Base-by-base conservation (phyloP, 2,888 invertebrate species). In the Pogonocherus hispidulus region DNA sequence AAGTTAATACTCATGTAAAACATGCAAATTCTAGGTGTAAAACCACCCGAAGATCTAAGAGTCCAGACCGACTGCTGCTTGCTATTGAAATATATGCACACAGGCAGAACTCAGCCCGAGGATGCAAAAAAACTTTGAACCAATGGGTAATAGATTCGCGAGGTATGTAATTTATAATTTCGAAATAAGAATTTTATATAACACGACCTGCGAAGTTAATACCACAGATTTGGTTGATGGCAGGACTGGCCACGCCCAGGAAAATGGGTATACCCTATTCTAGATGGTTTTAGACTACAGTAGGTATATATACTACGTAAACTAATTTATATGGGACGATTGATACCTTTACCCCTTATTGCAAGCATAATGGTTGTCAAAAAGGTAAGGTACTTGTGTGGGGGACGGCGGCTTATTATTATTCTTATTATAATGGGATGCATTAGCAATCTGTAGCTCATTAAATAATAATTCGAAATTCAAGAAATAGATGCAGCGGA, bases 1-100 rank as follows among this genome's bases (percentile, higher is more conserved):
- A 5, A 16, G 46, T 20, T 27, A 57, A 23, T 44, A 44, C 22
- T 44, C 20, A 20, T 6, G n/a, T 14, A 56, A 56, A 22, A 49
- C n/a, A 46, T 57, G 57, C 18, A 57, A 57, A 57, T 57, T 46
- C 23, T 57, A 57, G 27, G 57, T 57, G 44, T 44, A 46, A 57
- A 56, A 57, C 44, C 46, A 46, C 44, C 46, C 14, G 46, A 16
- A 46, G 57, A 46, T 16, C 46, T 23, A 18, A 41, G 22, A 16
- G 22, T 14, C n/a, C 20, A 23, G 22, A 14, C 5, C 14, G n/a
- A 22, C 5, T 22, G 23, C 23, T 51, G 23, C 14, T n/a, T n/a
- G n/a, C n/a, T n/a, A n/a, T n/a, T n/a, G n/a, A n/a, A 57, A 57
- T 46, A 41, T 57, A 57, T 57, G 44, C 27, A 46, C 41, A 11